A percentile compares a stretch with the other conserved stretches of the same genome.
Evolutionary conservation across 2,888 invertebrate species (phyloP).

Genomic region (Odontocerum albicorne): DNA sequence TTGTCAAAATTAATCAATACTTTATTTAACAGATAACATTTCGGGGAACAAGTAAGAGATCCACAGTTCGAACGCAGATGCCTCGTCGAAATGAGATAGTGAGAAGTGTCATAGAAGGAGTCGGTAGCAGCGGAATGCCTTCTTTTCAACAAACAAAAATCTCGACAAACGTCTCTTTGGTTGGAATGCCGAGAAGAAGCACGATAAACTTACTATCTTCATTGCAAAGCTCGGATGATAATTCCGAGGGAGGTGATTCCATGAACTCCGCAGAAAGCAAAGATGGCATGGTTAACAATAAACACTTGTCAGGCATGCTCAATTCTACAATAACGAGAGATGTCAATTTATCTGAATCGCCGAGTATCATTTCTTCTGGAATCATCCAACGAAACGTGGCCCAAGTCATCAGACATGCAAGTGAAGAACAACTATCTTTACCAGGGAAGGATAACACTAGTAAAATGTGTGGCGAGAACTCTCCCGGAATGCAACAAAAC

Average conservation of each 20-base stretch:
- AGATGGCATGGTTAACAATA: conserved; percentile 47
- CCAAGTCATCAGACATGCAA: conserved; percentile 52
- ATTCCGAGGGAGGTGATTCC: conserved; percentile 39
- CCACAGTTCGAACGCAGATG: conserved; percentile 2
- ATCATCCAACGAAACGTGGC: conserved; percentile 43
- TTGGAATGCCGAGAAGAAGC: conserved; percentile 19
- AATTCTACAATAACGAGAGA: conserved; percentile 40
- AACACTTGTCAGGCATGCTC: conserved; percentile 40
- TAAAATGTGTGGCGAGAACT: conserved; percentile 33
- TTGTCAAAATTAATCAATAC: too few species aligned
- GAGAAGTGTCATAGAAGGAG: conserved; percentile 33
- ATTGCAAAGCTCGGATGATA: conserved; percentile 40
- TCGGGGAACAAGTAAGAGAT: conserved; percentile 19
- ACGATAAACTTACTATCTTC: conserved; percentile 18
- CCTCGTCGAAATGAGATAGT: conserved; percentile 24
- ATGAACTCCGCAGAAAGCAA: conserved; percentile 46
- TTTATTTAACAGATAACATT: conserved; percentile 30
- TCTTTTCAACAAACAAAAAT: conserved; percentile 11
- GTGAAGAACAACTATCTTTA: conserved; percentile 43
- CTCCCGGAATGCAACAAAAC: conserved; percentile 19
- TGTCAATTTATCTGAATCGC: conserved; percentile 47
- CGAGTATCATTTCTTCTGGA: conserved; percentile 44
- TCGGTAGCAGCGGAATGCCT: conserved; percentile 26
- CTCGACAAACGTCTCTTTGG: conserved; percentile 28
- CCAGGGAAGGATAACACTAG: conserved; percentile 40